Conservation (phyloP, 2,113 vertebrate species). For the Kobus ellipsiprymnus region DNA sequence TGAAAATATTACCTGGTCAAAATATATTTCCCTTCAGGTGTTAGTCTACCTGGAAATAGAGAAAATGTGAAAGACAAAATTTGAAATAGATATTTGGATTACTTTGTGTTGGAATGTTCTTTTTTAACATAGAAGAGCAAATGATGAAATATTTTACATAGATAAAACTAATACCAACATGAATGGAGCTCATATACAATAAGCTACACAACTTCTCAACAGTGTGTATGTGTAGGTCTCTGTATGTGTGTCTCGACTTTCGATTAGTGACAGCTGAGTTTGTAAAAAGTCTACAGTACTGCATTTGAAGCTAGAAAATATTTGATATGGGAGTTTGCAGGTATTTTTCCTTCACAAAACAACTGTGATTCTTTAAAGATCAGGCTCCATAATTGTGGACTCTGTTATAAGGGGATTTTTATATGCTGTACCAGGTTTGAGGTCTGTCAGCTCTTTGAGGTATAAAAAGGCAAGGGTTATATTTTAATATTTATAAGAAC, state of each 20-base stretch:
- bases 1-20: background rate
- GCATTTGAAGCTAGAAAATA: background rate
- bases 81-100: background rate
- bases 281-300: background rate
- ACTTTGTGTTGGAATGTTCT: background rate
- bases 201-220: background rate
- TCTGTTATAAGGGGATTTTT: background rate
- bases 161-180: background rate
- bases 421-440: background rate
- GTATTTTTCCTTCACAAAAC: background rate
- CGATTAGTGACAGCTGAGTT: background rate
- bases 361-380: background rate
- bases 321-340: no score
- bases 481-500: background rate
- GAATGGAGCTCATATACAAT: background rate
- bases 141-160: background rate
- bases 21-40: background rate
- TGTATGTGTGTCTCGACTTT: background rate
- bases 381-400: background rate
- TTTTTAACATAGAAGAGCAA: background rate
- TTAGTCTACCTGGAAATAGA: background rate
- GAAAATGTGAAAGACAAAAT: background rate
- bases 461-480: background rate
- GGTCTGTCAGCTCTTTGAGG: background rate
- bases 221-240: background rate